Evolutionary conservation across 2,888 invertebrate genomes (phyloP).

Genomic region (Xanthorhoe spadicearia): DNA sequence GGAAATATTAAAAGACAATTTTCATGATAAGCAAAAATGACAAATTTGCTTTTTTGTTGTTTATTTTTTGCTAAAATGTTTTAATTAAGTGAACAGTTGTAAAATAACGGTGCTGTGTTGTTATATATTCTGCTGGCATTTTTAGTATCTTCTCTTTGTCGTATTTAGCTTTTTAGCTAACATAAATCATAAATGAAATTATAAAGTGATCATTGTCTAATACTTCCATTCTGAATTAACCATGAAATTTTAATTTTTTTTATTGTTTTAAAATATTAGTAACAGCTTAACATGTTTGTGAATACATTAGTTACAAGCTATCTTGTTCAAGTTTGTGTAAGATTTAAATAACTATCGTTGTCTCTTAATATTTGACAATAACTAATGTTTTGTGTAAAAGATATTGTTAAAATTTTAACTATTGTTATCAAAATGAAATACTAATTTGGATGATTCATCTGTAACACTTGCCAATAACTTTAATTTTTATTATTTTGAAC

Average conservation of each 20-base stretch:
- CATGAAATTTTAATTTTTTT: too few relatives aligned
- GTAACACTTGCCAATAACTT: conserved; percentile 23
- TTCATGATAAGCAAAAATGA: conserved; percentile 2
- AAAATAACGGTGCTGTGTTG: background rate
- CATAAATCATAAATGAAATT: too few relatives aligned
- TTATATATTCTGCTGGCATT: background rate
- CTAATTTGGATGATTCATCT: conserved; percentile 14
- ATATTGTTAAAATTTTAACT: conserved; percentile 32
- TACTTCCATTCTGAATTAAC: too few relatives aligned
- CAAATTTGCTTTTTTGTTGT: background rate
- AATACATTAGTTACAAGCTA: background rate
- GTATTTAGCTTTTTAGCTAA: too few relatives aligned
- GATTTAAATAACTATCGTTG: conserved; percentile 3
- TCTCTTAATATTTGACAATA: conserved; percentile 41
- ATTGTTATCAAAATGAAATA: conserved; percentile 25
- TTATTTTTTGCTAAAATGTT: background rate
- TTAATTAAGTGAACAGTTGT: background rate
- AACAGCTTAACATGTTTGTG: background rate
- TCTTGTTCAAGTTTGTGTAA: background rate
- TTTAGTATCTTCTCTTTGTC: background rate
- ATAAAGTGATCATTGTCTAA: too few relatives aligned
- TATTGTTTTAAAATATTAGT: background rate
- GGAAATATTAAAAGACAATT: conserved; percentile 24
- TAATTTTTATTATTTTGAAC: background rate
- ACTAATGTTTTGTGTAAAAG: conserved; percentile 39